Percentiles rank a stretch among this genome's conserved stretches.
Evolutionary conservation across 2,797 vertebrate species (phyloP).

Genomic region (Varecia variegata): DNA sequence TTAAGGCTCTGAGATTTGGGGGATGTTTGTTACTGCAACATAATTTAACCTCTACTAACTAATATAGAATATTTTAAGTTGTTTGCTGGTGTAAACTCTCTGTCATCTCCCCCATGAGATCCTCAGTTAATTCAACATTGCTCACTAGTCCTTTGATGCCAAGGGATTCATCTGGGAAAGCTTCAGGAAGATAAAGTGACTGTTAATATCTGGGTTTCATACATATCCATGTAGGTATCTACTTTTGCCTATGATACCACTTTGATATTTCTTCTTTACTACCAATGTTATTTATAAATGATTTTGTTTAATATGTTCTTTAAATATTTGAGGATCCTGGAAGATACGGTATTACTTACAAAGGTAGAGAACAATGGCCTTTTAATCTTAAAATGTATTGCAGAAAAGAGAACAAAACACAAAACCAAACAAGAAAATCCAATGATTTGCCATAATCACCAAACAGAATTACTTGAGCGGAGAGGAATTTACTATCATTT

Average conservation of each 20-base stretch:
- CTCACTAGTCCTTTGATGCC: neutral
- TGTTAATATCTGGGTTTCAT: neutral
- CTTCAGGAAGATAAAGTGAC: neutral
- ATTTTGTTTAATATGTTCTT: constrained; percentile 10
- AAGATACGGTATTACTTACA: neutral
- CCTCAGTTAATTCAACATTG: neutral
- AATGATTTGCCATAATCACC: constrained; percentile 11
- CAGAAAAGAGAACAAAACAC: neutral
- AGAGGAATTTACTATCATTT: neutral
- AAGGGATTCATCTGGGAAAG: neutral
- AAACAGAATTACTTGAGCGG: constrained; percentile 15
- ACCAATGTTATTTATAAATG: neutral
- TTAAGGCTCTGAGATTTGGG: neutral
- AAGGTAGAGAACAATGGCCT: neutral
- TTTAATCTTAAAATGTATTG: neutral
- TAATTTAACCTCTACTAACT: neutral
- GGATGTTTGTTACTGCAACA: neutral
- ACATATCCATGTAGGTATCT: neutral
- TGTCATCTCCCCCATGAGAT: neutral
- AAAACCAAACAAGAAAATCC: neutral
- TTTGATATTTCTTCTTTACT: neutral
- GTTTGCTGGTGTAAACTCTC: neutral
- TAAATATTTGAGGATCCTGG: neutral
- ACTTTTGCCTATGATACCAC: neutral
- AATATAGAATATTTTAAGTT: neutral